Base-by-base conservation (phyloP, 1,140 invertebrate genomes). In the Cyphomyrmex costatus region DNA sequence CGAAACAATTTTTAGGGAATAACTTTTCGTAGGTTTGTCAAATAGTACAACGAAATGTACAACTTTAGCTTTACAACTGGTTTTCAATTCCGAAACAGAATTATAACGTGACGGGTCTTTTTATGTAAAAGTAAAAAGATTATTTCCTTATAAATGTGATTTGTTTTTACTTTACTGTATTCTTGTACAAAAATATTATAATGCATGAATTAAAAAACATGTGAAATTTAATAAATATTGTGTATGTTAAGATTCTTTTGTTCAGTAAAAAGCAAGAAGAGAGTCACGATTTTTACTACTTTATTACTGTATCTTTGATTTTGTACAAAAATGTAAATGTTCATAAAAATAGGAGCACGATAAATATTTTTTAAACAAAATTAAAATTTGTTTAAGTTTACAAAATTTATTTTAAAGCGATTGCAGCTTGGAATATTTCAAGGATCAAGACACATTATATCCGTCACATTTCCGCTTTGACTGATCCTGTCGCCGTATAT, bases 1-100 rank as follows among this genome's bases (percentile, higher is more conserved):
- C 68, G 68, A 16, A 74, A 74, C 53, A 83, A 80, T 78, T 70
- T 65, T 61, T 65, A 70, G 36, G 21, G 8, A 61, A 49, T 3
- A 21, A 16, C 36, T 61, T 74, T 19, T 33, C 24, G 78, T 19
- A 27, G 7, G 19, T 21, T 30, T 33, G 27, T 24, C 33, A 70
- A 36, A 42, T 42, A 21, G 36, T 21, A 27, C 21, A 30, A 30
- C 14, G 14, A 36, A 42, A 56, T 24, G 8, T 24, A 14, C 24
- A 49, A 36, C 49, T 79, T 79, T 27, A 16, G 24, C 3, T 14
- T 2, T 10, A 36, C n/a, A 53, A 68, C 16, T 30, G 14, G 10
- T 49, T 49, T 21, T 36, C 4, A 30, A 53, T 27, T 1, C 46
- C 0, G 0, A 19, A 53, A 14, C n/a, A 6, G 27, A 24, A 42